Base-by-base conservation (phyloP, 2,797 vertebrate species). In the Takifugu rubripes region DNA sequence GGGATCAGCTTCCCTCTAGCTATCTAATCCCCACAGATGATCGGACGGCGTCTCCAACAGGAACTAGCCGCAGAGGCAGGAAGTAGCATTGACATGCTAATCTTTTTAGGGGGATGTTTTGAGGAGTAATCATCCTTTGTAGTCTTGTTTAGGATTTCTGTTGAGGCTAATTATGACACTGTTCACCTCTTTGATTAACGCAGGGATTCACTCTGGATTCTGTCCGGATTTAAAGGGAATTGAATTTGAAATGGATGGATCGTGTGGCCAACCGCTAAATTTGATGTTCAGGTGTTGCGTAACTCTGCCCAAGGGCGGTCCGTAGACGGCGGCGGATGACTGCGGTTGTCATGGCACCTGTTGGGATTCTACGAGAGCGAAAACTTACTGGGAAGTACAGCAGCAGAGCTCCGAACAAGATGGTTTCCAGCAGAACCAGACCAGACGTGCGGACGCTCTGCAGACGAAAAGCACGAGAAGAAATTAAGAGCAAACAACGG, bases 351-450 rank as follows among this genome's bases (percentile, higher is more conserved):
- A 17, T 12, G 48, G 48, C 25, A 24, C n/a, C 40, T 40, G 54
- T 40, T 47, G 12, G 36, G 2, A 4, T 52, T 21, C 8, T 56
- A 44, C 9, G 25, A 36, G 29, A 12, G 47, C 52, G 7, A 25
- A 63, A 33, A 93, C 96, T 97, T 91, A 99, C 97, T 0, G 95
- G 95, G 65, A 97, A 94, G 87, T 99, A 97, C 15, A 99, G 94
- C 68, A 98, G 92, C 53, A 97, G 81, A 17, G 94, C 94, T 56
- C 97, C 97, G 73, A 93, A 93, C 73, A 98, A 90, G 85, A 99
- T 94, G 47, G 93, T 87, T 88, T 99, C 96, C 87, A 99, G 75
- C 70, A 99, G 92, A 74, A 99, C 87, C 51, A 99, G 91, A 42
- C 96, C 94, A 12, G 97, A 98, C 51, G 97, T 93, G 48, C 94